These are phyloP conservation scores for Acanthococcus lagerstroemiae DNA, from an alignment of 2,888 invertebrate genomes.

Conservation along the genomic window DNA sequence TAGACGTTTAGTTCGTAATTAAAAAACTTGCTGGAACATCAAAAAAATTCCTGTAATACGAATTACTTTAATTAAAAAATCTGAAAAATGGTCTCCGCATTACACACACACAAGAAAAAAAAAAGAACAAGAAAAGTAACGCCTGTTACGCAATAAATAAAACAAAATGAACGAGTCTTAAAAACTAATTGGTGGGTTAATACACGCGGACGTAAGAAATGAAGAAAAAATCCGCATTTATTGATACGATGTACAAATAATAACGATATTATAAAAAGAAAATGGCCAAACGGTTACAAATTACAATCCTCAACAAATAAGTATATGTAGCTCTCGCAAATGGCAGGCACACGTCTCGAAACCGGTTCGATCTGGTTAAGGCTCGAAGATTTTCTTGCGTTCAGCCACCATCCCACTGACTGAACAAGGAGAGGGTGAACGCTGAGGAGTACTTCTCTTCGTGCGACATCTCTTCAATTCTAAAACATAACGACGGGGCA, in stretches of 20 bases:
- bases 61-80: no score
- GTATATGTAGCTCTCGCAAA: no score
- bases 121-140: no score
- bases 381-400: conserved; percentile 58
- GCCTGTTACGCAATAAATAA: no score
- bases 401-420: conserved; percentile 64
- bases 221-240: background rate
- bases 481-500: conserved; percentile 43
- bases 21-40: no score
- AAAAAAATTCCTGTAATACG: no score
- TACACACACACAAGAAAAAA: no score
- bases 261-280: background rate
- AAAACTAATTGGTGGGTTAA: conserved; percentile 20
- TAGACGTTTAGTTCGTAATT: no score
- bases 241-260: background rate
- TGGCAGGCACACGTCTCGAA: background rate
- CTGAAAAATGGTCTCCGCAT: no score
- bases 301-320: background rate
- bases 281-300: background rate
- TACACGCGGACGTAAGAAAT: background rate
- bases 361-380: background rate
- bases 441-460: conserved; percentile 39
- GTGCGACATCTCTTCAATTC: conserved; percentile 50
- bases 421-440: conserved; percentile 38
- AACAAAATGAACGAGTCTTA: no score